Conservation (phyloP, 2,113 vertebrate species). For the Ondatra zibethicus region DNA sequence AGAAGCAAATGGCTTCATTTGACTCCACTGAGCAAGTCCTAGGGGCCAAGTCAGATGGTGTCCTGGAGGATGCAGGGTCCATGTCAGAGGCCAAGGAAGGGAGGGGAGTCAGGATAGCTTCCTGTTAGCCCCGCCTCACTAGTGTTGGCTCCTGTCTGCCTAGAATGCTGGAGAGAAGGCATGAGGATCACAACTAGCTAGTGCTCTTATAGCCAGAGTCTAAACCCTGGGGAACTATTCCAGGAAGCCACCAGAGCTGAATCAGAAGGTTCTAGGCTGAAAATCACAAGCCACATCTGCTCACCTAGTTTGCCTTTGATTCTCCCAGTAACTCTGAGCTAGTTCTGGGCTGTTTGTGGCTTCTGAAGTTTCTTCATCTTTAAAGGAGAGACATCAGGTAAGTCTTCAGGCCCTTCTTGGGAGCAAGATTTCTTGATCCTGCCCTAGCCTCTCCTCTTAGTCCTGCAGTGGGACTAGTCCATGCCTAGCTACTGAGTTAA, state of each 20-base stretch:
- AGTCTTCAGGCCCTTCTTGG: neutral
- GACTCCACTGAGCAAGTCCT: slow-evolving; percentile 18
- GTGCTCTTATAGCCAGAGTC: neutral
- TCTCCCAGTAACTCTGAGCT: slow-evolving; percentile 14
- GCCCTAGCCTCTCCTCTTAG: neutral
- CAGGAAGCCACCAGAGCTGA: slow-evolving; percentile 49
- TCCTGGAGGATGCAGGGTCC: slow-evolving; percentile 42
- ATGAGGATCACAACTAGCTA: neutral
- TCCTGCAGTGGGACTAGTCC: neutral
- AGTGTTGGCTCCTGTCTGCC: slow-evolving; percentile 25
- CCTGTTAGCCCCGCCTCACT: neutral
- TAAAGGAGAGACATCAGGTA: slow-evolving; percentile 13
- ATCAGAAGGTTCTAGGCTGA: slow-evolving; percentile 24
- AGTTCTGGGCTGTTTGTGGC: slow-evolving; percentile 18
- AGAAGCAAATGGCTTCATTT: slow-evolving; percentile 36
- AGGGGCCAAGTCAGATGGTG: slow-evolving; percentile 50
- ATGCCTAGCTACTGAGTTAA: neutral
- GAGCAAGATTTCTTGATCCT: neutral
- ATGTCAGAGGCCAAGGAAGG: slow-evolving; percentile 60
- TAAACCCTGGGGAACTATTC: slow-evolving; percentile 16
- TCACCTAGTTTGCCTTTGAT: neutral
- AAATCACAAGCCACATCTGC: neutral
- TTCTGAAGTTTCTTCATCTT: slow-evolving; percentile 46
- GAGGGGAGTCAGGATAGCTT: slow-evolving; percentile 53
- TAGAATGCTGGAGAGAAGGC: neutral